These are phyloP conservation scores for Carapus acus DNA, from an alignment of 2,797 vertebrate species.

Conservation along the genomic window DNA sequence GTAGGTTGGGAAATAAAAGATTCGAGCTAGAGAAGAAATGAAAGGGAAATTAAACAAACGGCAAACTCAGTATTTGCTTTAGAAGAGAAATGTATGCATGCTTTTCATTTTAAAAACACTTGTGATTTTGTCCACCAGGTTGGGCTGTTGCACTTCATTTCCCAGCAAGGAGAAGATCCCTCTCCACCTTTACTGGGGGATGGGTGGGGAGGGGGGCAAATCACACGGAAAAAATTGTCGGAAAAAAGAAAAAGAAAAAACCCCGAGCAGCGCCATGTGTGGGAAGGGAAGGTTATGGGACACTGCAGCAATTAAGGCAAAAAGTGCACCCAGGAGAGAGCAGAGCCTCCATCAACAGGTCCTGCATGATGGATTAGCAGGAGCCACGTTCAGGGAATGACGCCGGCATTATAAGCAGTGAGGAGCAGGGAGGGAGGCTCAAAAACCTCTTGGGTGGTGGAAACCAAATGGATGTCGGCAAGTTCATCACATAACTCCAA, in stretches of 20 bases:
- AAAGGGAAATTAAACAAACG: background rate
- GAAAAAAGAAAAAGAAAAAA: slow-evolving; percentile 36
- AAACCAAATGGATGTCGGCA: no score
- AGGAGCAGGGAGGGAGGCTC: no score
- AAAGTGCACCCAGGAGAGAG: slow-evolving; percentile 8
- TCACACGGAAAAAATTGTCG: slow-evolving; percentile 40
- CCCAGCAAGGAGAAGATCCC: background rate
- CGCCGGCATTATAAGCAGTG: no score
- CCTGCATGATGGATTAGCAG: slow-evolving; percentile 3
- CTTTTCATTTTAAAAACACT: no score
- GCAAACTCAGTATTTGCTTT: no score
- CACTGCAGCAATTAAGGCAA: slow-evolving; percentile 34
- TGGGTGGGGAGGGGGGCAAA: background rate
- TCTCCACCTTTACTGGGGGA: slow-evolving; percentile 2
- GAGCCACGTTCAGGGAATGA: background rate
- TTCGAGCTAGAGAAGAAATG: background rate
- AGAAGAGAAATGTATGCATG: no score
- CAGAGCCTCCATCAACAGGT: slow-evolving; percentile 37
- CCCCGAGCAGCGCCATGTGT: slow-evolving; percentile 1
- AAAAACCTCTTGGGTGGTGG: no score
- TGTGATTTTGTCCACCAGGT: slow-evolving; percentile 46
- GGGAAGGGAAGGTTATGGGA: slow-evolving; percentile 29
- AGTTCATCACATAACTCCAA: no score
- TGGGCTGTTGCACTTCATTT: slow-evolving; percentile 59
- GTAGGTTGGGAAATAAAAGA: background rate